phyloP scores from a whole-genome alignment of 2,113 vertebrate species.

The Paraplagusia blochii region DNA sequence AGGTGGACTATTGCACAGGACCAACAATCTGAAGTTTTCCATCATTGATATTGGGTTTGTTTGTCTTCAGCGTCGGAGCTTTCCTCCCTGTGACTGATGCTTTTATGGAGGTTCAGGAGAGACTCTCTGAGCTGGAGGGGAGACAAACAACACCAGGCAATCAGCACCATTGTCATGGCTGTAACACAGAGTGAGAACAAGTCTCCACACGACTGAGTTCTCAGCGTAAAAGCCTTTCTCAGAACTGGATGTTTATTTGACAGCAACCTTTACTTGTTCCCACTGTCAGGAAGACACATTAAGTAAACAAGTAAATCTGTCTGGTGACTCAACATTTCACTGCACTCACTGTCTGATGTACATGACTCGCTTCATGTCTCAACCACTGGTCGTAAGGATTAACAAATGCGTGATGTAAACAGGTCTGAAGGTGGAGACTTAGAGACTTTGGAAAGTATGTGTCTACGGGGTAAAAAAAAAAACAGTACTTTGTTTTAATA shows the following conservation, averaged over 20 bases:
- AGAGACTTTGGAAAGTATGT: no score
- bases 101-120: constrained; percentile 85
- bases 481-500: no score
- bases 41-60: constrained; percentile 80
- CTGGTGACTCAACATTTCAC: no score
- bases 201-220: background rate
- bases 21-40: constrained; percentile 71
- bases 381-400: no score
- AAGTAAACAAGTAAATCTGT: no score
- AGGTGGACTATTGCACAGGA: constrained; percentile 78
- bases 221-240: no score
- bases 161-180: background rate
- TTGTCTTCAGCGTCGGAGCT: constrained; percentile 80
- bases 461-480: no score
- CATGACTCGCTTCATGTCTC: no score
- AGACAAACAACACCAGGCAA: background rate
- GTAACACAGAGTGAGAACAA: background rate
- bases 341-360: no score
- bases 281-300: background rate
- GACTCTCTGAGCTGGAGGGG: constrained; percentile 86
- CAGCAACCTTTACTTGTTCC: background rate
- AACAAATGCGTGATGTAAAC: no score
- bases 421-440: no score
- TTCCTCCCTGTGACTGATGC: constrained; percentile 81
- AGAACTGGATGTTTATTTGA: no score